These are phyloP conservation scores for Gambusia yucatana DNA, from an alignment of 2,797 vertebrate genomes.

Conservation along the genomic window DNA sequence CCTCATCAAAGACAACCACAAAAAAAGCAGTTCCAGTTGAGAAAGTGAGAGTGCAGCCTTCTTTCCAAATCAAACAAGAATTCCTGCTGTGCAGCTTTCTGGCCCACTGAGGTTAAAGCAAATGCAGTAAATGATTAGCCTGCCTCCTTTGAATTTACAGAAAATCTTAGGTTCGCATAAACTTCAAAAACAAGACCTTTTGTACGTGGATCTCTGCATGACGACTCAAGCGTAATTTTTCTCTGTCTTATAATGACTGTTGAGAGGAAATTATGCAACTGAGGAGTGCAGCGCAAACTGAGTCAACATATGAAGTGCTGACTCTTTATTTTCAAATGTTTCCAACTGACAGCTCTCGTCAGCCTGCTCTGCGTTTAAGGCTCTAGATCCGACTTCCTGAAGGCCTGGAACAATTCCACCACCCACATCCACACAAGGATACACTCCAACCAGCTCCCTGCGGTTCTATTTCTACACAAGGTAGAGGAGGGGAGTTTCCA, in stretches of 20 bases:
- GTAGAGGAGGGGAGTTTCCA: slow-evolving; percentile 78
- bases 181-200: not conserved
- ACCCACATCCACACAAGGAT: slow-evolving; percentile 69
- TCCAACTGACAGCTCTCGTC: slow-evolving; percentile 43
- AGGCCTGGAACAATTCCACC: slow-evolving; percentile 57
- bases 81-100: slow-evolving; percentile 13
- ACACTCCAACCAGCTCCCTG: slow-evolving; percentile 56
- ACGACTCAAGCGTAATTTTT: slow-evolving; percentile 2
- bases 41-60: slow-evolving; percentile 23
- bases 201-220: not conserved
- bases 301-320: slow-evolving; percentile 72
- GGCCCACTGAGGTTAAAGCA: not conserved
- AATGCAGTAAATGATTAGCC: not conserved
- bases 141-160: not conserved
- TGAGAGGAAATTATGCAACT: slow-evolving; percentile 57
- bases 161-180: not conserved
- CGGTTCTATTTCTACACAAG: slow-evolving; percentile 60
- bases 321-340: slow-evolving; percentile 55
- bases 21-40: slow-evolving; percentile 7
- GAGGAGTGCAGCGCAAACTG: slow-evolving; percentile 47
- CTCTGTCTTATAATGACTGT: slow-evolving; percentile 45
- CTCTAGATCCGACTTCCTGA: slow-evolving; percentile 29
- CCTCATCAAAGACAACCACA: slow-evolving; percentile 8
- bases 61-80: slow-evolving; percentile 12
- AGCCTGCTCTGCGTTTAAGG: slow-evolving; percentile 18